Percentiles rank a stretch among this genome's conserved stretches.
Conservation (phyloP, 2,888 invertebrate genomes). For the Rotaria macrura region DNA sequence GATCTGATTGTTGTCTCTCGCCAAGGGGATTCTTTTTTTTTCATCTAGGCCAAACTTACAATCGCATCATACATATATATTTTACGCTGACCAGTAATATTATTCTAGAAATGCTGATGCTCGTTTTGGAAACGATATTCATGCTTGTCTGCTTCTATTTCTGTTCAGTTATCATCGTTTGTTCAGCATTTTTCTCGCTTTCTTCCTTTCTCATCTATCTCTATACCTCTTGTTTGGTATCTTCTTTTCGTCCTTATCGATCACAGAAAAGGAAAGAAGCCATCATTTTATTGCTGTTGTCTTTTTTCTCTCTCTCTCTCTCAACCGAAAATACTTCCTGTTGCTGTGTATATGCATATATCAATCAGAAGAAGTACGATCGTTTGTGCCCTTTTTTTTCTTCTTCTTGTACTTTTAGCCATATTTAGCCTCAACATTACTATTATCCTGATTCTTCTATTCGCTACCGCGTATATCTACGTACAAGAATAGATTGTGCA, state of each 20-base stretch:
- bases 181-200: neutral
- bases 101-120: neutral
- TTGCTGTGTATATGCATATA: neutral
- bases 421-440: neutral
- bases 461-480: neutral
- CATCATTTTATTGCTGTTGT: constrained; percentile 35
- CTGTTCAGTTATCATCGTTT: neutral
- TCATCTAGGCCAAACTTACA: neutral
- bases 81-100: neutral
- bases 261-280: constrained; percentile 15
- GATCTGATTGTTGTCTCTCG: constrained; percentile 3
- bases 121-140: neutral
- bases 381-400: neutral
- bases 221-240: neutral
- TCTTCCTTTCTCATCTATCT: constrained; percentile 1
- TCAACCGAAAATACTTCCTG: constrained; percentile 20
- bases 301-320: neutral
- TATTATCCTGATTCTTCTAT: neutral
- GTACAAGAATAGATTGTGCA: neutral
- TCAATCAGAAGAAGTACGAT: neutral
- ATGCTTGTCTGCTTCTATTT: neutral
- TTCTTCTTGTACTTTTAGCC: neutral
- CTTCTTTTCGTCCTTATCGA: constrained; percentile 4
- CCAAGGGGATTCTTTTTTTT: neutral
- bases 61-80: neutral